phyloP scores from a whole-genome alignment of 2,888 invertebrate species.

The Rhagonycha lutea region DNA sequence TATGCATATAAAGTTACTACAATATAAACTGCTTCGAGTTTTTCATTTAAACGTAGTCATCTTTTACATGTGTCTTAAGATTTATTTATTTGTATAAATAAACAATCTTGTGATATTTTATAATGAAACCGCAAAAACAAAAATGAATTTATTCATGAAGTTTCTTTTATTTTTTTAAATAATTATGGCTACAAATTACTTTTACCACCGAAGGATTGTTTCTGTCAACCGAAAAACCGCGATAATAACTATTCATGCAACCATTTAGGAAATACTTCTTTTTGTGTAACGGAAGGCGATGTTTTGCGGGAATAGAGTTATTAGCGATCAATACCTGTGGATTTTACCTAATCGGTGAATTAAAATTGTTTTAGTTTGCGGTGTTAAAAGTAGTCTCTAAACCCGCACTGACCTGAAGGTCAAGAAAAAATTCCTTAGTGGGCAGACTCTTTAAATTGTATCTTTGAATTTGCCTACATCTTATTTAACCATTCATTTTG shows the following conservation, averaged over 20 bases:
- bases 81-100: constrained; percentile 12
- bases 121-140: background rate
- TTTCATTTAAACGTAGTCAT: constrained; percentile 13
- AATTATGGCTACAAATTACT: background rate
- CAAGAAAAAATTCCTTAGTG: too few species aligned
- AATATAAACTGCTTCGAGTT: constrained; percentile 7
- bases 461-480: too few species aligned
- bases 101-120: background rate
- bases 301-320: too few species aligned
- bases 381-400: too few species aligned
- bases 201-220: background rate
- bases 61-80: constrained; percentile 11
- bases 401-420: too few species aligned
- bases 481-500: too few species aligned
- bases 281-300: too few species aligned
- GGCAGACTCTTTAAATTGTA: too few species aligned
- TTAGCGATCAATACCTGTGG: too few species aligned
- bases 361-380: too few species aligned
- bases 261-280: too few species aligned
- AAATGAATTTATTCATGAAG: background rate
- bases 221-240: background rate
- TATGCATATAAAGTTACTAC: constrained; percentile 11
- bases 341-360: too few species aligned
- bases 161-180: background rate
- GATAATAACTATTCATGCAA: background rate